Percentiles rank a stretch among this genome's conserved stretches.
Evolutionary conservation across 2,797 vertebrate genomes (phyloP).

Genomic region (Halcyon smyrnensis): DNA sequence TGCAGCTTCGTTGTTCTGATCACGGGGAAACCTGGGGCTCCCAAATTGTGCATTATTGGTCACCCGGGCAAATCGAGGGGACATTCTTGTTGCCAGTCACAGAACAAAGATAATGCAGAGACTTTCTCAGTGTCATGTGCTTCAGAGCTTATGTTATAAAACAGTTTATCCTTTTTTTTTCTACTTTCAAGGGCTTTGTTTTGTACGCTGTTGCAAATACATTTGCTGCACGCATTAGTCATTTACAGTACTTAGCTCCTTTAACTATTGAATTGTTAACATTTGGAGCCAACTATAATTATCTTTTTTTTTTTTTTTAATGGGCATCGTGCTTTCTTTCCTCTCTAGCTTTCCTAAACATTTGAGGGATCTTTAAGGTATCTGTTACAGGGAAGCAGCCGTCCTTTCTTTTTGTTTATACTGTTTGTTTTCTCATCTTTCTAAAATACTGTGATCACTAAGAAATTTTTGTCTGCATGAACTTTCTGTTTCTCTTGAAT

Average conservation of each 20-base stretch:
- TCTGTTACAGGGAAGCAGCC: background rate
- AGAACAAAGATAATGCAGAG: background rate
- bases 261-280: constrained; percentile 57
- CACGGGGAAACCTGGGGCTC: background rate
- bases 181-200: constrained; percentile 64
- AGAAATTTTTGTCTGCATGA: background rate
- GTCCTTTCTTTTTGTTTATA: background rate
- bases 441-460: background rate
- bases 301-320: constrained; percentile 52
- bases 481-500: background rate
- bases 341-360: constrained; percentile 10
- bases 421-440: background rate
- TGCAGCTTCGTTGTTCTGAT: background rate
- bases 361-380: background rate
- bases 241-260: constrained; percentile 64
- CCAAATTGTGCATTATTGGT: background rate
- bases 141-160: constrained; percentile 10
- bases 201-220: background rate
- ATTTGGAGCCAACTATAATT: constrained; percentile 66
- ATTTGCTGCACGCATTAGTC: constrained; percentile 62
- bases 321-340: constrained; percentile 24
- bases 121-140: background rate
- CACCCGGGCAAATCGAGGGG: background rate
- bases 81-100: background rate
- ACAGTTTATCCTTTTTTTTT: constrained; percentile 38